Evolutionary conservation across 2,888 invertebrate genomes (phyloP).

Genomic region (Drosophila imparisetae): DNA sequence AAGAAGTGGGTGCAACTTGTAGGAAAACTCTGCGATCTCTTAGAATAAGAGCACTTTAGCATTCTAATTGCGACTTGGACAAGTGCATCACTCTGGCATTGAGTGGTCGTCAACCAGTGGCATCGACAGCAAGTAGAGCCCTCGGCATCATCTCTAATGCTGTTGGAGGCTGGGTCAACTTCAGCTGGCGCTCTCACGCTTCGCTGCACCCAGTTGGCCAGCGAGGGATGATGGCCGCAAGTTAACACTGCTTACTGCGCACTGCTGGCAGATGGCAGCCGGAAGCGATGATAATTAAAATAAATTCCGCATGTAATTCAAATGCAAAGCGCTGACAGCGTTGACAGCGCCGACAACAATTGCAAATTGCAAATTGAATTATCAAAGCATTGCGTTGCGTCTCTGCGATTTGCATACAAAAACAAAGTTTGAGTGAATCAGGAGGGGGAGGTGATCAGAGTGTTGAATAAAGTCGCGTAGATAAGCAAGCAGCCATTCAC

Average conservation of each 20-base stretch:
- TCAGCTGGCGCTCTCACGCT: conserved; percentile 52
- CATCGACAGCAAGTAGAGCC: conserved; percentile 44
- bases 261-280: conserved; percentile 12
- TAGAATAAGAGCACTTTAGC: conserved; percentile 50
- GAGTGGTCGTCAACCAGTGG: conserved; percentile 66
- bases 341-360: conserved; percentile 64
- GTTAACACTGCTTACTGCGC: conserved; percentile 22
- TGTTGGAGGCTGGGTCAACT: conserved; percentile 59
- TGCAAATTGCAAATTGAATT: conserved; percentile 70
- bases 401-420: conserved; percentile 65
- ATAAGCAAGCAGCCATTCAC: conserved; percentile 56
- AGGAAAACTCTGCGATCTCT: conserved; percentile 37
- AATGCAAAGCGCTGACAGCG: conserved; percentile 64
- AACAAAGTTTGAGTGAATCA: conserved; percentile 28
- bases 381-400: conserved; percentile 63
- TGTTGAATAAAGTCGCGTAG: conserved; percentile 33
- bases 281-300: conserved; percentile 69
- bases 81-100: conserved; percentile 54
- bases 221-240: conserved; percentile 42
- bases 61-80: conserved; percentile 49
- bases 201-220: conserved; percentile 57
- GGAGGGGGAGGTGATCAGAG: not conserved
- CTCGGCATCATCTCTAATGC: conserved; percentile 21
- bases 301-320: conserved; percentile 75
- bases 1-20: conserved; percentile 1